A percentile compares a stretch with the other conserved stretches of the same genome.
These are phyloP conservation scores for Halcyon malimbica DNA, from an alignment of 2,113 vertebrate species.

Conservation along the genomic window DNA sequence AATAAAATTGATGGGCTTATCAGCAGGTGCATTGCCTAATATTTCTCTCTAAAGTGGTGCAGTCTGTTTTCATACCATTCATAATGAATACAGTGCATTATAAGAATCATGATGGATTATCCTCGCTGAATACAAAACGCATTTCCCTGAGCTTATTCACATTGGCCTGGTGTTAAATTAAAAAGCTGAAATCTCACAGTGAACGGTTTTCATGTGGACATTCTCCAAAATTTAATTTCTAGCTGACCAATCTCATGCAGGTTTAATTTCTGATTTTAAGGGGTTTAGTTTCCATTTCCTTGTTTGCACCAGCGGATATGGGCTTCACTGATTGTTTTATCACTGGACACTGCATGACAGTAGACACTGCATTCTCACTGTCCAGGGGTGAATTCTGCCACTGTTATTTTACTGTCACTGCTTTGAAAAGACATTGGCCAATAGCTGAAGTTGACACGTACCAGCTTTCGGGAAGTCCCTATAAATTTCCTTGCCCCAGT, in stretches of 20 bases:
- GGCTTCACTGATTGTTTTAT: neutral
- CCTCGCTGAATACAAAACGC: neutral
- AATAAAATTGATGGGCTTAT: neutral
- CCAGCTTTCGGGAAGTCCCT: neutral
- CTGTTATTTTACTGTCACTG: neutral
- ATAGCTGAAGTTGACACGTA: neutral
- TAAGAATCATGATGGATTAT: conserved; percentile 12
- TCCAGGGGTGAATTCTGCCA: neutral
- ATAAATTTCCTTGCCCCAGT: neutral
- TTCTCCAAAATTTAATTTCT: neutral
- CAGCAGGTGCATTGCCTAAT: conserved; percentile 4
- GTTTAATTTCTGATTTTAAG: conserved; percentile 1
- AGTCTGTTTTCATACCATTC: neutral
- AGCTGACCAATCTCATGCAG: neutral
- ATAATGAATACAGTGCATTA: neutral
- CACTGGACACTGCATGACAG: fast-evolving
- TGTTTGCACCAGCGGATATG: neutral
- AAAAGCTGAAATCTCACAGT: neutral
- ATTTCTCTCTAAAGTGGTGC: neutral
- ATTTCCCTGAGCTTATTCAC: neutral
- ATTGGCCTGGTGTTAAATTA: neutral
- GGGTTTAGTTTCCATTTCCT: neutral
- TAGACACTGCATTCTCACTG: neutral
- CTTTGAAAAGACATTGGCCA: neutral
- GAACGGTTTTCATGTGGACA: neutral